Base-by-base conservation (phyloP, 2,888 invertebrate species). In the Steinernema scapterisci region DNA sequence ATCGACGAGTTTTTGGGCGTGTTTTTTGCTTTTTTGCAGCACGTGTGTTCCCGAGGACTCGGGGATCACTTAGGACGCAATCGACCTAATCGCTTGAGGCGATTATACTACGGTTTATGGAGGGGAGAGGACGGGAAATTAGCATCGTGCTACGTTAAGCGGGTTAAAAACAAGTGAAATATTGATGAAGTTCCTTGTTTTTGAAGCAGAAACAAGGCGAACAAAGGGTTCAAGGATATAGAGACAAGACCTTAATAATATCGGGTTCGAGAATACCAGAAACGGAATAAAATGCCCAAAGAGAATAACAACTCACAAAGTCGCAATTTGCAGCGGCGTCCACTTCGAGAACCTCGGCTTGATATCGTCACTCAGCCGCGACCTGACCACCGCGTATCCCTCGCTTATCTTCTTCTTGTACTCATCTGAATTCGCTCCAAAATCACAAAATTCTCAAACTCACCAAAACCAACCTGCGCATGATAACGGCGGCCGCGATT, bases 381-480 rank as follows among this genome's bases (percentile, higher is more conserved):
- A 89, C 44, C 89, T 80, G 45, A 89, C 87, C 48, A 89, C 82
- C 0, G 89, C 87, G 81, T 89, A 89, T 56, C 89, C 89, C 78
- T 89, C 89, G 78, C 88, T 88, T 71, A 89, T 89, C 77, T 89
- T 89, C 83, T 89, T 89, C 80, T 89, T 89, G 44, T 89, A 80
- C 79, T 89, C 89, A 83, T 89, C 89, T 89, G 77, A 71, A 81
- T 72, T 31, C 63, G 23, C 23, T n/a, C n/a, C n/a, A n/a, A n/a
- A n/a, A n/a, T n/a, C n/a, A n/a, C n/a, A n/a, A n/a, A n/a, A n/a
- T n/a, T n/a, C n/a, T 27, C 31, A 7, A 11, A 54, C 21, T 51
- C 38, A 9, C 6, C 19, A 70, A 56, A 75, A 52, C 72, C 23
- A 38, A 85, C 86, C 86, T 74, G 86, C 83, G 73, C 86, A 86